Percentiles rank a stretch among this genome's conserved stretches.
Evolutionary conservation across 2,113 vertebrate species (phyloP).

Genomic region (Cichladusa arquata): DNA sequence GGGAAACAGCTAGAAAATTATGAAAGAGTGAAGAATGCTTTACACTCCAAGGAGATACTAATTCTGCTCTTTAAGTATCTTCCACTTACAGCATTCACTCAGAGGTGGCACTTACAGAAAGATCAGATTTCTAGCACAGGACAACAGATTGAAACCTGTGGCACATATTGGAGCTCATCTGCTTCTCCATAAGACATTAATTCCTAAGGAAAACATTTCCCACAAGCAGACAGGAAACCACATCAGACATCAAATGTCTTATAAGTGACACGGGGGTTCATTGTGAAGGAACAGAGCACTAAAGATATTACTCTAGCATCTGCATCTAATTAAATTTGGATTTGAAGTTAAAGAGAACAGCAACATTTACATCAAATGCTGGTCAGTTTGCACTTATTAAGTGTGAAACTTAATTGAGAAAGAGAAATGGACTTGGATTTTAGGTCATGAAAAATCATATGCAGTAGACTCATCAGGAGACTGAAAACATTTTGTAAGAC

Average conservation of each 20-base stretch:
- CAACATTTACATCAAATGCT: background rate
- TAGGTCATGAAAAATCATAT: background rate
- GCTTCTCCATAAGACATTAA: background rate
- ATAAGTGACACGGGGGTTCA: rapidly evolving
- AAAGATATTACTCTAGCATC: background rate
- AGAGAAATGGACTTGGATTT: background rate
- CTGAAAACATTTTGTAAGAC: background rate
- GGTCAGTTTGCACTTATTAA: background rate
- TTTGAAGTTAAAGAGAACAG: background rate
- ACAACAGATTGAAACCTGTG: background rate
- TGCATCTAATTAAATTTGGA: background rate
- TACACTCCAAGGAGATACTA: background rate
- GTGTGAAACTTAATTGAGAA: background rate
- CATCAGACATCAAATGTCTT: background rate
- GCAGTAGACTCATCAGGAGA: background rate
- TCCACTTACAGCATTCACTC: background rate
- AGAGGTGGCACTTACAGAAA: background rate
- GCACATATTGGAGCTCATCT: background rate
- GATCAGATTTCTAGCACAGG: background rate
- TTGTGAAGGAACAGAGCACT: background rate
- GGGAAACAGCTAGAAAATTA: background rate
- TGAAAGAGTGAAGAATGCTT: background rate
- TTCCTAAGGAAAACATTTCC: slow-evolving; percentile 18
- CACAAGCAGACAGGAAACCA: background rate
- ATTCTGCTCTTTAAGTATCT: background rate